Evolutionary conservation across 2,797 vertebrate genomes (phyloP).

Genomic region (Coendou prehensilis): DNA sequence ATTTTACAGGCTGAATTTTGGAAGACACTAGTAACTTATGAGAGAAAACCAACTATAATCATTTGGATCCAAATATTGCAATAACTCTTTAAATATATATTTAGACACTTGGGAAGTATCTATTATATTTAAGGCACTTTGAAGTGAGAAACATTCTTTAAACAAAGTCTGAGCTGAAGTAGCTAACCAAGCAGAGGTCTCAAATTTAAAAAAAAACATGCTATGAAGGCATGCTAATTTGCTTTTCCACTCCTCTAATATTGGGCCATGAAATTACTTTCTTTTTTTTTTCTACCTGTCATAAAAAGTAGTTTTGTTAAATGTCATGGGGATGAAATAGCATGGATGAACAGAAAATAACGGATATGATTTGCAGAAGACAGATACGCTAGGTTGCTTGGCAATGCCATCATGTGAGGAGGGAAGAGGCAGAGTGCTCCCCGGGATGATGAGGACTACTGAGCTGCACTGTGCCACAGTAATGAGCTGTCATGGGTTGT

Average conservation of each 20-base stretch:
- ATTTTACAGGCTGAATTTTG: conserved; percentile 23
- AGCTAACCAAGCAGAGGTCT: conserved; percentile 11
- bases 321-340: conserved; percentile 16
- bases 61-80: conserved; percentile 27
- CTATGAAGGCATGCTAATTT: background rate
- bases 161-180: conserved; percentile 27
- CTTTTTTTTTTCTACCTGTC: background rate
- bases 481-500: conserved; percentile 66
- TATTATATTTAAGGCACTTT: background rate
- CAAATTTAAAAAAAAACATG: background rate
- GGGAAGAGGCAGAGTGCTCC: background rate
- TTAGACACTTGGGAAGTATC: background rate
- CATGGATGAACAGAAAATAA: background rate
- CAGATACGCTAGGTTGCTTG: background rate
- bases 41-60: background rate
- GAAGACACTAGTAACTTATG: conserved; percentile 40
- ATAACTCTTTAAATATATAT: conserved; percentile 13
- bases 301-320: conserved; percentile 4
- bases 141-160: conserved; percentile 47
- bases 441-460: background rate
- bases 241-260: background rate
- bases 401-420: conserved; percentile 10
- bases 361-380: background rate
- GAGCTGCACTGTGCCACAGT: background rate
- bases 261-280: background rate